Evolutionary conservation across 2,113 vertebrate genomes (phyloP), one percentile per base, ranked within the genome.

Genomic region (Brachypodius melanocephalos): DNA sequence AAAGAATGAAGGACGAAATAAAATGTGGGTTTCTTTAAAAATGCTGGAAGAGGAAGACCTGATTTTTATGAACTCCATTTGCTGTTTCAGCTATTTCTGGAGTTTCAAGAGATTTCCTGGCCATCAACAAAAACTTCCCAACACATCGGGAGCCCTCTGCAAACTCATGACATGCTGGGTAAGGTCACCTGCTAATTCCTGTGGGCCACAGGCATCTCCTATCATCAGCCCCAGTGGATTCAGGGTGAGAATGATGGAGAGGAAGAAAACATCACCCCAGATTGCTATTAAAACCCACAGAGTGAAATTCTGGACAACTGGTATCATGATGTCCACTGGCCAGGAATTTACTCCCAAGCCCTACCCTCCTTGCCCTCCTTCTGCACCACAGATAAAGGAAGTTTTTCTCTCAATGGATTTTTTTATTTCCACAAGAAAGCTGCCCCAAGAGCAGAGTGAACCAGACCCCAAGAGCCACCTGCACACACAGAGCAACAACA

Each of bases 1-100:
- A 85, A 95, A 93, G 80, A 85, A 77, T 1, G 5, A 82, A 89
- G 80, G 21, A 94, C 34, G 74, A 91, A 93, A 94, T 66, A 85
- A 96, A 96, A 81, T 40, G 22, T 75, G n/a, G 32, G 19, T 74
- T 94, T 85, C 52, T 76, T 88, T 90, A 89, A 78, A 95, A 88
- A 91, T 45, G 45, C 46, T 84, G 57, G 61, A 92, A 88, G 76
- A 94, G 93, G 95, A 97, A 96, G 96, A 96, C 89, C 75, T 55
- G 95, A 88, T 92, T 95, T 89, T 82, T 43, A 78, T 32, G 18
- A 92, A 81, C 40, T 86, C 84, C 65, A 46, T 72, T 67, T 16
- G 17, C 82, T 88, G 67, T 73, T 93, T 86, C 59, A 89, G 58
- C 69, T 80, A 4, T 34, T 89, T 86, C 52, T 93, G 71, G 92